phyloP scores from a whole-genome alignment of 1,140 invertebrate genomes.

The Nixonia krombeini region DNA sequence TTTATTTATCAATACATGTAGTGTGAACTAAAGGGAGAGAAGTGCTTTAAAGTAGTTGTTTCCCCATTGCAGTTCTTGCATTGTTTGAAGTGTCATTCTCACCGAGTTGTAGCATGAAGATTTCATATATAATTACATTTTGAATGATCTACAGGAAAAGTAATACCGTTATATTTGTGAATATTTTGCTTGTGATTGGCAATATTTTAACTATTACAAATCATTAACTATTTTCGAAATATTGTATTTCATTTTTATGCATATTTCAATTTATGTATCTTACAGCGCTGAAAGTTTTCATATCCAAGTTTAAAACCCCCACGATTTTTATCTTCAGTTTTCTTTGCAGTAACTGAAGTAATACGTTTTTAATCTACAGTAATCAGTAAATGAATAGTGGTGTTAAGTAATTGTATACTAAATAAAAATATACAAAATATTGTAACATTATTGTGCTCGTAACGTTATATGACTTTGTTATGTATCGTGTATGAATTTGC shows the following conservation, averaged over 20 bases:
- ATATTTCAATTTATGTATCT: not conserved
- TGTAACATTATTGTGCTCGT: not conserved
- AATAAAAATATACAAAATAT: not conserved
- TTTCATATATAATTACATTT: conserved; percentile 36
- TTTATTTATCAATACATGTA: too few species aligned
- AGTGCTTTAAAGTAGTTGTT: too few species aligned
- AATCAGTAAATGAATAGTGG: not conserved
- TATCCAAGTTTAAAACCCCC: conserved; percentile 20
- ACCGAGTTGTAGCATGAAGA: conserved; percentile 34
- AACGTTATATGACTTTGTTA: not conserved
- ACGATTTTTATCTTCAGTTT: conserved; percentile 16
- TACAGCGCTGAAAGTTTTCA: conserved; percentile 25
- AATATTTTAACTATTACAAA: too few species aligned
- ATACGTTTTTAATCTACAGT: conserved; percentile 12
- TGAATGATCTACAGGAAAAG: conserved; percentile 21
- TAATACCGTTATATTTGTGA: not conserved
- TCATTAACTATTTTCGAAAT: too few species aligned
- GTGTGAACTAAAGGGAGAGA: too few species aligned
- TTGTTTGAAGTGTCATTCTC: conserved; percentile 21
- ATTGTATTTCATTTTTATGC: too few species aligned
- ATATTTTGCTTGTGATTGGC: too few species aligned
- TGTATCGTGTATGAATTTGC: too few species aligned
- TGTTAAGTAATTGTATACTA: not conserved
- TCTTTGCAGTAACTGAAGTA: conserved; percentile 12
- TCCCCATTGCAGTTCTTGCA: conserved; percentile 15